Evolutionary conservation across 2,113 vertebrate species (phyloP), one percentile per base, ranked within the genome.

Genomic region (Austrofundulus limnaeus): DNA sequence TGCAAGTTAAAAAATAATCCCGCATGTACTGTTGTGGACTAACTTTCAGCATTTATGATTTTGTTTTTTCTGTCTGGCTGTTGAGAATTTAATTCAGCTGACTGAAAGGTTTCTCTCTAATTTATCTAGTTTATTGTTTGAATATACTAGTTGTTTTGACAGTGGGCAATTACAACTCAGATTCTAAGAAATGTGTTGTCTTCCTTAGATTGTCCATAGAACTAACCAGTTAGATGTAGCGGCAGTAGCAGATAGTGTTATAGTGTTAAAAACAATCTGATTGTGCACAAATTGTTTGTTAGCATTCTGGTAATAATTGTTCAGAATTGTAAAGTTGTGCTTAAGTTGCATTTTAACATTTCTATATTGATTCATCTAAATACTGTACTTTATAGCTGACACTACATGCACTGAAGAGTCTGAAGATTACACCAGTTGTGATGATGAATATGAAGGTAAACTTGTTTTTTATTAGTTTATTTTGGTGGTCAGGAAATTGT

Each of bases 381-480:
- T 79, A 41, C 48, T 11, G 66, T 61, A 39, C 48, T 11, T 69
- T 61, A 39, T 81, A 84, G 85, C 70, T 63, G 68, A 70, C 14
- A 20, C n/a, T 13, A 25, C 9, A 23, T 70, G n/a, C 56, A 51
- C 6, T 61, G 79, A 77, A 17, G 81, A 82, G 0, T 2, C 59
- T 53, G 81, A 77, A 0, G 69, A 66, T 49, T 46, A 25, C 54
- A 9, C 59, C 74, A 70, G 54, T 61, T 31, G 50, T 77, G 56
- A 61, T 39, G 53, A 70, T 60, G 80, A 77, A 50, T 49, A 73
- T 61, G 38, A 78, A 82, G 78, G 78, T 84, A 83, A 80, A 63
- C 23, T 52, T 0, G 0, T 58, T 34, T 62, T n/a, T 11, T 47
- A 5, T 5, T 63, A 31, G 46, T 47, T 0, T 45, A 16, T 57